phyloP scores from a whole-genome alignment of 1,140 invertebrate species.

The Calosoma granatense region DNA sequence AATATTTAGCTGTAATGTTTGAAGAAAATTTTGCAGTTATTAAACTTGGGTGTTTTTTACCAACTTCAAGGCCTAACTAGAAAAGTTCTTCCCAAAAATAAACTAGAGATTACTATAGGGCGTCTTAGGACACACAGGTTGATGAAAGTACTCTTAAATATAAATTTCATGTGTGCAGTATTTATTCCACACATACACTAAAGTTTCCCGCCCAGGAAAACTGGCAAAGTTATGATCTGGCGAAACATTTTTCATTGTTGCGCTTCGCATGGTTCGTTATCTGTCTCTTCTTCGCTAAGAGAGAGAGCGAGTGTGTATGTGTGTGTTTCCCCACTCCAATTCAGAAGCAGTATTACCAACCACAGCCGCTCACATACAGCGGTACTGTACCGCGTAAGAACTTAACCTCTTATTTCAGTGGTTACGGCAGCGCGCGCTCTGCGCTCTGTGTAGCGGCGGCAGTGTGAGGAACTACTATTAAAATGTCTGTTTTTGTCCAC shows the following conservation, averaged over 20 bases:
- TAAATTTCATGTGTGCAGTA: background rate
- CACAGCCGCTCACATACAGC: too few relatives aligned
- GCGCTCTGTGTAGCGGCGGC: background rate
- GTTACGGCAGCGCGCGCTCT: background rate
- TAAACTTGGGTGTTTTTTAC: too few relatives aligned
- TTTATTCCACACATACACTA: background rate
- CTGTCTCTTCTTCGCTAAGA: background rate
- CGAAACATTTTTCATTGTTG: background rate
- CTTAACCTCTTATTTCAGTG: background rate
- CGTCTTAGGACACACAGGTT: too few relatives aligned
- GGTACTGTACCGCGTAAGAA: too few relatives aligned
- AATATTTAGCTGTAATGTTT: too few relatives aligned
- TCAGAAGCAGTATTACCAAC: too few relatives aligned
- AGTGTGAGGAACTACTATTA: background rate
- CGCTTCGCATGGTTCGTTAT: background rate
- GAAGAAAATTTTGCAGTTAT: too few relatives aligned
- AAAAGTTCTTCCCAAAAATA: too few relatives aligned
- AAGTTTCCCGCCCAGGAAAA: background rate
- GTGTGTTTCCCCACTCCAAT: too few relatives aligned
- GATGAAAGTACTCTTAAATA: background rate
- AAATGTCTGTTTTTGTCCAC: slow-evolving; percentile 31
- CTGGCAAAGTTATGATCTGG: background rate
- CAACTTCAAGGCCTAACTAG: too few relatives aligned
- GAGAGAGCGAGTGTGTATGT: background rate
- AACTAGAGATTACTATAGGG: too few relatives aligned